Evolutionary conservation across 2,797 vertebrate species (phyloP).

Genomic region (Ctenosaura bakeri): DNA sequence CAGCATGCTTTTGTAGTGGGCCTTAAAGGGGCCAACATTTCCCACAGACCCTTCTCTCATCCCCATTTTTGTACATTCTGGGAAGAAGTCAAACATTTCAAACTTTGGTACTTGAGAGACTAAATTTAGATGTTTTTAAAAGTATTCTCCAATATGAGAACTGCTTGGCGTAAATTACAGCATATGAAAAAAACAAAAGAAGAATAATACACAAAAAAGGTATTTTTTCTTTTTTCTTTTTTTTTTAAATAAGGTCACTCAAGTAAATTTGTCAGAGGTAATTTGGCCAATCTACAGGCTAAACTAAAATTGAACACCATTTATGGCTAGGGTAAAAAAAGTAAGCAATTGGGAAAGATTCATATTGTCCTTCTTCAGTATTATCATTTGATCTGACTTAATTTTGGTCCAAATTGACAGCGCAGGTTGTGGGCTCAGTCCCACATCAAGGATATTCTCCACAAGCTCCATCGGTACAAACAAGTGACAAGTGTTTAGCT

Average conservation of each 20-base stretch:
- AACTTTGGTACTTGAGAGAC: not conserved
- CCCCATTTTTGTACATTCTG: not conserved
- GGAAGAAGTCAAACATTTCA: not conserved
- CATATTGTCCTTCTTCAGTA: too few species aligned
- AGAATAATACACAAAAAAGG: not conserved
- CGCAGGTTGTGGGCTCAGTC: not conserved
- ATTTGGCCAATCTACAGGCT: not conserved
- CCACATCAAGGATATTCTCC: not conserved
- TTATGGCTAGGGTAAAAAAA: not conserved
- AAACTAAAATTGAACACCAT: not conserved
- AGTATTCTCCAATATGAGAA: not conserved
- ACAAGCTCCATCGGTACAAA: not conserved
- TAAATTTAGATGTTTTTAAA: not conserved
- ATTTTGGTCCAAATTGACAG: not conserved
- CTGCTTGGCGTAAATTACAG: not conserved
- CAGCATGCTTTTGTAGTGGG: slow-evolving; percentile 34
- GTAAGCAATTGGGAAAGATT: not conserved
- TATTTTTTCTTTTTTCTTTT: not conserved
- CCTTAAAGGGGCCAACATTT: not conserved
- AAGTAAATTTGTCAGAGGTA: not conserved
- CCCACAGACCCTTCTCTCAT: too few species aligned
- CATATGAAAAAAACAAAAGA: slow-evolving; percentile 5
- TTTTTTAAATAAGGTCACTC: not conserved
- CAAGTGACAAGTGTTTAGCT: not conserved
- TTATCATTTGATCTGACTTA: not conserved